Evolutionary conservation across 2,113 vertebrate genomes (phyloP), one percentile per base, ranked within the genome.

Genomic region (Tinamus guttatus): DNA sequence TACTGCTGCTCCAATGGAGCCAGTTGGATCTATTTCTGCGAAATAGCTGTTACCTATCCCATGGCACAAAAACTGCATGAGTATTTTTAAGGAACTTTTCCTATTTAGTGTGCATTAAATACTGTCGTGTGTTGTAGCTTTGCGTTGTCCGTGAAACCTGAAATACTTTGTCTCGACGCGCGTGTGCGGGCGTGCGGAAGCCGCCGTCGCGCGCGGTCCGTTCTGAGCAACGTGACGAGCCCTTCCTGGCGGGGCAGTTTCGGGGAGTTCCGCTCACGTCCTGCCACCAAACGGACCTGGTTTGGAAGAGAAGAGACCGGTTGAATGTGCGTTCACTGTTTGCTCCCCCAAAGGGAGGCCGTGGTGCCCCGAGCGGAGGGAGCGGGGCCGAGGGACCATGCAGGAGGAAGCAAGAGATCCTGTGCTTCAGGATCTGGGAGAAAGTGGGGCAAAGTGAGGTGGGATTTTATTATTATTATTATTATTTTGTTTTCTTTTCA

Each of bases 1-100:
- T 95, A 92, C 96, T 93, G 96, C 93, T 96, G 93, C 96, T 97
- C 94, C 96, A 97, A 94, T 97, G 95, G 96, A 97, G 97, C 95
- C 96, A 96, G 96, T 94, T 93, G 89, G 87, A 96, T 96, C 95
- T 97, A 95, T 96, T 96, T 96, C 95, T 97, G 76, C 85, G 88
- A 96, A 97, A 97, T 90, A 97, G 80, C 87, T 71, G 8, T 93
- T 91, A 93, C 97, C 87, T 96, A 94, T 97, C 88, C 92, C 85
- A 5, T 27, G 93, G 85, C 81, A 96, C 88, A 85, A 89, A 94
- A 91, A 32, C 86, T 64, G 87, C 87, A 69, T 49, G 60, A 85
- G 36, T 88, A 24, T 81, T 94, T 94, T 91, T 91, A 93, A 95
- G 95, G 90, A 93, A 95, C 85, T 93, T 90, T 96, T 96, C 94